Evolutionary conservation across 2,888 invertebrate species (phyloP).

Genomic region (Loripinus fragilis): DNA sequence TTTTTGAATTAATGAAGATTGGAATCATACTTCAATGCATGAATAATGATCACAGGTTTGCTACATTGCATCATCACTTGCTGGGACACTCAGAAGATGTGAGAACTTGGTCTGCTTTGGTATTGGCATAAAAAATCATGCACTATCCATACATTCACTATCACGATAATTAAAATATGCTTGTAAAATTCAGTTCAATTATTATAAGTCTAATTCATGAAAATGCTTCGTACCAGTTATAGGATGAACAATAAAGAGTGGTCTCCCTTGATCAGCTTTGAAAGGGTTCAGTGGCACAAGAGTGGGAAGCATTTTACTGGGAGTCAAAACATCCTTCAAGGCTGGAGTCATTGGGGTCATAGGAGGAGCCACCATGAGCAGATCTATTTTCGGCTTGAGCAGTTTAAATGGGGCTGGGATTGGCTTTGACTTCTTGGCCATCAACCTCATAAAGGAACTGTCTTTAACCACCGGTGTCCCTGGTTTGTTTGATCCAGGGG

Average conservation of each 20-base stretch:
- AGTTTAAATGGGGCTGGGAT: constrained; percentile 44
- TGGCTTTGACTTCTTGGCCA: constrained; percentile 40
- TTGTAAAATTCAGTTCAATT: too few species aligned
- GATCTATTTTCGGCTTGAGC: constrained; percentile 43
- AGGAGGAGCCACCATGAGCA: constrained; percentile 53
- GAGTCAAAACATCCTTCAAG: constrained; percentile 57
- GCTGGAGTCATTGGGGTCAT: constrained; percentile 57
- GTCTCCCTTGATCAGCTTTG: constrained; percentile 18
- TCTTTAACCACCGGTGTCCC: constrained; percentile 30
- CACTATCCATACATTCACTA: too few species aligned
- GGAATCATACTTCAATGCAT: too few species aligned
- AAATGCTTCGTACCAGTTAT: constrained; percentile 70
- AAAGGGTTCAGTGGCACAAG: constrained; percentile 61
- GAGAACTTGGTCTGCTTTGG: too few species aligned
- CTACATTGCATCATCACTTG: too few species aligned
- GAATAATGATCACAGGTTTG: too few species aligned
- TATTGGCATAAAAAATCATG: too few species aligned
- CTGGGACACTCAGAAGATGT: too few species aligned
- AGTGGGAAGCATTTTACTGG: constrained; percentile 40
- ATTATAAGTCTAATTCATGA: too few species aligned
- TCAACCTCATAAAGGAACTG: constrained; percentile 28
- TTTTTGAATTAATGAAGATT: too few species aligned
- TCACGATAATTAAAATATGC: too few species aligned
- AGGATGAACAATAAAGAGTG: constrained; percentile 69
- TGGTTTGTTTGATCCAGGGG: constrained; percentile 19